These are phyloP conservation scores for Caenorhabditis uteleia DNA, from an alignment of 2,888 invertebrate species.

Conservation along the genomic window DNA sequence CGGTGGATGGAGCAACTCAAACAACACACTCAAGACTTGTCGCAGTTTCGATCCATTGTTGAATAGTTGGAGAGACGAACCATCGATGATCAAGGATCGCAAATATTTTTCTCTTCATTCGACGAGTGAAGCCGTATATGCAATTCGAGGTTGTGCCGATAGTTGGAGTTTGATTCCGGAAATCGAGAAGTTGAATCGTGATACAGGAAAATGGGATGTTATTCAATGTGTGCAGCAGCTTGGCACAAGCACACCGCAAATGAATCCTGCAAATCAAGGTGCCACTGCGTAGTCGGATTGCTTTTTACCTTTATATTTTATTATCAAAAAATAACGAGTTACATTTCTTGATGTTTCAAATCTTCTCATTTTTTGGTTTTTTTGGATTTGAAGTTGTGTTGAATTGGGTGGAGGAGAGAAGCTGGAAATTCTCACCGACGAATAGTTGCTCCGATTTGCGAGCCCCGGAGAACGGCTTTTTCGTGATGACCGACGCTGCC, in stretches of 20 bases:
- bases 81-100: conserved; percentile 25
- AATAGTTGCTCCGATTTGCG: too few species aligned
- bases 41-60: conserved; percentile 30
- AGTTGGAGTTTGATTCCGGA: conserved; percentile 35
- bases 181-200: conserved; percentile 14
- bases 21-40: conserved; percentile 24
- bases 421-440: too few species aligned
- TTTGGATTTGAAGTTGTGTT: too few species aligned
- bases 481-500: too few species aligned
- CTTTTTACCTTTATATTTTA: too few species aligned
- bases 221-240: conserved; percentile 11
- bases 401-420: too few species aligned
- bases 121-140: conserved; percentile 22
- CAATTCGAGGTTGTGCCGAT: conserved; percentile 36
- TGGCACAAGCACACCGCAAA: too few species aligned
- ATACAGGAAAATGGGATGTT: conserved; percentile 11
- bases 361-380: too few species aligned
- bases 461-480: too few species aligned
- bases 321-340: background rate
- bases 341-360: too few species aligned
- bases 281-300: too few species aligned
- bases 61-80: conserved; percentile 32
- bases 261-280: too few species aligned
- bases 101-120: conserved; percentile 37
- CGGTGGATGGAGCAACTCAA: conserved; percentile 40